Evolutionary conservation across 2,797 vertebrate genomes (phyloP).

Genomic region (Centroberyx gerrardi): DNA sequence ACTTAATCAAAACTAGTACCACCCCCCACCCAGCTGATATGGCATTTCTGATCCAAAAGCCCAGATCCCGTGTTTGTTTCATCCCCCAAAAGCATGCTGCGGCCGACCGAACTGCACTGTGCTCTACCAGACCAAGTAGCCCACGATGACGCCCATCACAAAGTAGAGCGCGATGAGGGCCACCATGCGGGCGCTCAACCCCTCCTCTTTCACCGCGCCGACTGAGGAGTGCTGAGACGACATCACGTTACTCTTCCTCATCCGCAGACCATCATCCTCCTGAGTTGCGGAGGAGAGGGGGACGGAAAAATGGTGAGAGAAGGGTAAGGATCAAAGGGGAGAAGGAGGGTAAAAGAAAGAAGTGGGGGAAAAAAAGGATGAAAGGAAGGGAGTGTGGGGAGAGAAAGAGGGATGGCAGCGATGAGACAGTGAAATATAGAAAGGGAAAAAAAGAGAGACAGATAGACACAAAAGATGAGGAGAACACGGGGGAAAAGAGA

Average conservation of each 20-base stretch:
- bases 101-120: constrained; percentile 72
- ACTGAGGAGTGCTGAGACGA: constrained; percentile 88
- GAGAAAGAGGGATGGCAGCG: background rate
- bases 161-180: constrained; percentile 96
- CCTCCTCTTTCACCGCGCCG: constrained; percentile 91
- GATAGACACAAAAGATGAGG: constrained; percentile 16
- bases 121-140: constrained; percentile 97
- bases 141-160: constrained; percentile 94
- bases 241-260: constrained; percentile 92
- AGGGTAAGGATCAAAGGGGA: background rate
- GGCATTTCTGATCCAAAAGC: constrained; percentile 88
- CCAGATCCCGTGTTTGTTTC: constrained; percentile 83
- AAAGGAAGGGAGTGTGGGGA: constrained; percentile 3
- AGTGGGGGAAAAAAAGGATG: constrained; percentile 8
- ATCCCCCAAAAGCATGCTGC: constrained; percentile 85
- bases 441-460: constrained; percentile 16
- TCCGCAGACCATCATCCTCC: constrained; percentile 96
- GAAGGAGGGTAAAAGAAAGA: background rate
- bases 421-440: constrained; percentile 14
- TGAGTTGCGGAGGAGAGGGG: constrained; percentile 51
- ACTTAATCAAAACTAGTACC: constrained; percentile 89
- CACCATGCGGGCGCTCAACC: constrained; percentile 90
- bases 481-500: constrained; percentile 21
- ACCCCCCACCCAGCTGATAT: constrained; percentile 84
- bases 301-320: constrained; percentile 1